A percentile compares a stretch with the other conserved stretches of the same genome.
Evolutionary conservation across 2,888 invertebrate genomes (phyloP).

Genomic region (Leptogaster cylindrica): DNA sequence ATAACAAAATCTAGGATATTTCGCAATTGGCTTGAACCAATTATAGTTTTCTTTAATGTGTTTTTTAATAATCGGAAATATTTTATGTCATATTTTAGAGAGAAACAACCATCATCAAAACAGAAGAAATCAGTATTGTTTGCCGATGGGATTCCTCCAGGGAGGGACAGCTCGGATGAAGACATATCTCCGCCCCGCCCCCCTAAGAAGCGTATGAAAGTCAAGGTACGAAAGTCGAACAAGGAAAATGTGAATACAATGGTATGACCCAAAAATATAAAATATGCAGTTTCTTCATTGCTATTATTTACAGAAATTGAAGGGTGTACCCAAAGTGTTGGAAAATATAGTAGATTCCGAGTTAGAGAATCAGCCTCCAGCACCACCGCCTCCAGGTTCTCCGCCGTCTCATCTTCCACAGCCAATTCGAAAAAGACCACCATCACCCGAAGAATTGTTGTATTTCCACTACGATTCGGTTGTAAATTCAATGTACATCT

Average conservation of each 20-base stretch:
- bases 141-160: conserved; percentile 48
- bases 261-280: conserved; percentile 4
- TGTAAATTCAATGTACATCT: conserved; percentile 55
- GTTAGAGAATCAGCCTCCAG: conserved; percentile 52
- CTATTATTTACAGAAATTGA: not conserved
- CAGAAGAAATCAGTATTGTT: conserved; percentile 47
- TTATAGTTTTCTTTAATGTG: too few species aligned
- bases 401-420: conserved; percentile 54
- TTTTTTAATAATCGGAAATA: conserved; percentile 28
- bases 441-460: conserved; percentile 53
- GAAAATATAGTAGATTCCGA: conserved; percentile 51
- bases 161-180: conserved; percentile 40
- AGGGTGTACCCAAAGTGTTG: not conserved
- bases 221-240: conserved; percentile 11
- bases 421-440: conserved; percentile 53
- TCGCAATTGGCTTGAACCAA: too few species aligned
- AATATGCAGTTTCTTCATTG: not conserved
- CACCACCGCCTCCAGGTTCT: conserved; percentile 54
- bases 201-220: not conserved
- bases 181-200: not conserved
- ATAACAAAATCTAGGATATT: too few species aligned
- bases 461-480: conserved; percentile 58
- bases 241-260: conserved; percentile 38
- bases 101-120: conserved; percentile 5
- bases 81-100: not conserved